A percentile compares a stretch with the other conserved stretches of the same genome.
Conservation (phyloP, 2,888 invertebrate genomes). For the Phyllotreta striolata region DNA sequence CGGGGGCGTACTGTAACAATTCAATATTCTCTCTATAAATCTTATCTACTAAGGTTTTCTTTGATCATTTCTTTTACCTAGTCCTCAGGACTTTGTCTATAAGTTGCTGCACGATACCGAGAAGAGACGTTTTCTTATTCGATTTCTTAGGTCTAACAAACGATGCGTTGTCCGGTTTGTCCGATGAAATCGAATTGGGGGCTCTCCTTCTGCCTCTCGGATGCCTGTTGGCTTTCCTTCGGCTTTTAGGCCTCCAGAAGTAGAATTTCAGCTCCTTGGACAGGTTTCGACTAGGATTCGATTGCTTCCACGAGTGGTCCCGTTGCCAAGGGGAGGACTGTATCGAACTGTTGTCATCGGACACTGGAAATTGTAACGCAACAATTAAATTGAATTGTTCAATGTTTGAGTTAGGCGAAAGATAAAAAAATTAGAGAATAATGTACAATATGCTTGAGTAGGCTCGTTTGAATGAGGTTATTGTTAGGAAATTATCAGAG, state of each 20-base stretch:
- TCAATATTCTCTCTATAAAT: too few relatives aligned
- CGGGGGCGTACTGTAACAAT: slow-evolving; percentile 51
- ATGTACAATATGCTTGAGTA: neutral
- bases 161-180: slow-evolving; percentile 30
- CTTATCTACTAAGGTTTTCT: too few relatives aligned
- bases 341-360: slow-evolving; percentile 90
- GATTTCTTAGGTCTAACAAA: slow-evolving; percentile 39
- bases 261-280: slow-evolving; percentile 78
- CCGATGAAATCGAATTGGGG: slow-evolving; percentile 64
- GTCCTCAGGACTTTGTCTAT: slow-evolving; percentile 51
- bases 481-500: slow-evolving; percentile 40
- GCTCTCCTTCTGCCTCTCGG: slow-evolving; percentile 68
- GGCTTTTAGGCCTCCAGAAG: slow-evolving; percentile 68
- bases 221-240: slow-evolving; percentile 50
- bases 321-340: slow-evolving; percentile 92
- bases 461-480: slow-evolving; percentile 6
- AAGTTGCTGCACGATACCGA: slow-evolving; percentile 54
- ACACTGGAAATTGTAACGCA: slow-evolving; percentile 64
- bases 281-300: slow-evolving; percentile 75
- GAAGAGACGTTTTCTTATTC: slow-evolving; percentile 47
- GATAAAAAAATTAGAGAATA: slow-evolving; percentile 2
- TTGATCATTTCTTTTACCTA: slow-evolving; percentile 36
- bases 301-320: slow-evolving; percentile 90
- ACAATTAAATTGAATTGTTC: too few relatives aligned
- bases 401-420: too few relatives aligned